phyloP scores from a whole-genome alignment of 2,797 vertebrate genomes.

The Hydrocynus forskahlii region DNA sequence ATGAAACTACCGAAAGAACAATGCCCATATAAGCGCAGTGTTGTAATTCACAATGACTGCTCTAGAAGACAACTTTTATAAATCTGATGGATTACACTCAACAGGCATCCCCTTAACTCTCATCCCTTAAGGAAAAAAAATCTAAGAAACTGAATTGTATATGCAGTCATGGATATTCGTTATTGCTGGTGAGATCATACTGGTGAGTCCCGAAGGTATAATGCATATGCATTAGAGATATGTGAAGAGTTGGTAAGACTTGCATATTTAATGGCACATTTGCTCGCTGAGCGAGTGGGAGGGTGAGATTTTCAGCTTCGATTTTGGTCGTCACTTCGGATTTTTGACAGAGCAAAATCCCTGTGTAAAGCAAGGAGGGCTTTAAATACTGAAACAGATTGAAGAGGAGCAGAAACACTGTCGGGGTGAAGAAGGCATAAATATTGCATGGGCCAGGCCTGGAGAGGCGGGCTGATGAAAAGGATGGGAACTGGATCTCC shows the following conservation, averaged over 20 bases:
- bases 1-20: constrained; percentile 15
- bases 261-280: constrained; percentile 82
- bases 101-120: constrained; percentile 33
- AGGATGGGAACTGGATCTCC: constrained; percentile 65
- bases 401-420: constrained; percentile 58
- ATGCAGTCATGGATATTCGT: constrained; percentile 71
- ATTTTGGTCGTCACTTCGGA: constrained; percentile 73
- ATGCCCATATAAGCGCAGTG: not conserved
- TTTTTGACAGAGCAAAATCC: constrained; percentile 71
- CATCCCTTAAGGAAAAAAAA: constrained; percentile 56
- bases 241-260: constrained; percentile 73
- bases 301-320: constrained; percentile 66
- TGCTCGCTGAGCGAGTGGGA: constrained; percentile 77
- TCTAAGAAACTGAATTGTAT: constrained; percentile 68
- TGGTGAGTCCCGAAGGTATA: constrained; percentile 74
- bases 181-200: constrained; percentile 73
- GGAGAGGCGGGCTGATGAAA: constrained; percentile 68
- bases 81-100: constrained; percentile 30
- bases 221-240: constrained; percentile 83
- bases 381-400: constrained; percentile 70
- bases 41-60: constrained; percentile 5
- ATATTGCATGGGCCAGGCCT: constrained; percentile 77
- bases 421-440: constrained; percentile 66
- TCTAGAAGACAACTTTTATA: constrained; percentile 38
- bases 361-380: constrained; percentile 64